Conservation (phyloP, 92 coral and sea anemone genomes). For the Desmophyllum pertusum region DNA sequence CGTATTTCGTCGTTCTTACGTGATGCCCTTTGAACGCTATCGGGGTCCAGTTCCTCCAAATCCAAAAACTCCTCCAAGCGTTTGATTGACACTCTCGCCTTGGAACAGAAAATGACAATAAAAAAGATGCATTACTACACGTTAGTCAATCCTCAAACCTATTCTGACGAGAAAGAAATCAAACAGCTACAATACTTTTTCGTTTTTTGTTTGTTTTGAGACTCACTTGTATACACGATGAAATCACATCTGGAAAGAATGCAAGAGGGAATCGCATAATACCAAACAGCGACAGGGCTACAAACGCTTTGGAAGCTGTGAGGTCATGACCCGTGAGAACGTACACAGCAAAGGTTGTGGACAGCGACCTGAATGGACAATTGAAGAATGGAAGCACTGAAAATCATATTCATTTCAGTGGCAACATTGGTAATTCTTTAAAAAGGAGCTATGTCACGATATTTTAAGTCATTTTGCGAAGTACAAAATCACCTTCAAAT, state of each 20-base stretch:
- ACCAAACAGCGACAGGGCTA: constrained; percentile 91
- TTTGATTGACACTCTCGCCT: constrained; percentile 72
- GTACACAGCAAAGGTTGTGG: constrained; percentile 83
- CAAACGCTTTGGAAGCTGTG: constrained; percentile 96
- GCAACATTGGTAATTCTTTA: too few relatives aligned
- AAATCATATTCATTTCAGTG: background rate
- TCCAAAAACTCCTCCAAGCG: constrained; percentile 66
- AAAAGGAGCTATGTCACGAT: too few relatives aligned
- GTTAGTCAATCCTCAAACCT: too few relatives aligned
- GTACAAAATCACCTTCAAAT: too few relatives aligned
- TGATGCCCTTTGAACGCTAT: constrained; percentile 43
- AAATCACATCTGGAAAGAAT: constrained; percentile 68
- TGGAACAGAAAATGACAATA: background rate
- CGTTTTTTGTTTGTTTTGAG: background rate
- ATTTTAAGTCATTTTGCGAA: too few relatives aligned
- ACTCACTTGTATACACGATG: constrained; percentile 76
- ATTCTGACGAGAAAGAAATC: too few relatives aligned
- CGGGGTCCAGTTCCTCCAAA: constrained; percentile 64
- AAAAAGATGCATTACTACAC: background rate
- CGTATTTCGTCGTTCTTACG: constrained; percentile 4
- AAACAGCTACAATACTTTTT: background rate
- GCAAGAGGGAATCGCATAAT: constrained; percentile 81
- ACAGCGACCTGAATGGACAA: constrained; percentile 76
- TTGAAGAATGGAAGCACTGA: background rate
- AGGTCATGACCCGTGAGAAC: constrained; percentile 78